Conservation (phyloP, 2,888 invertebrate genomes). For the Kuschelorhynchus macadamiae region DNA sequence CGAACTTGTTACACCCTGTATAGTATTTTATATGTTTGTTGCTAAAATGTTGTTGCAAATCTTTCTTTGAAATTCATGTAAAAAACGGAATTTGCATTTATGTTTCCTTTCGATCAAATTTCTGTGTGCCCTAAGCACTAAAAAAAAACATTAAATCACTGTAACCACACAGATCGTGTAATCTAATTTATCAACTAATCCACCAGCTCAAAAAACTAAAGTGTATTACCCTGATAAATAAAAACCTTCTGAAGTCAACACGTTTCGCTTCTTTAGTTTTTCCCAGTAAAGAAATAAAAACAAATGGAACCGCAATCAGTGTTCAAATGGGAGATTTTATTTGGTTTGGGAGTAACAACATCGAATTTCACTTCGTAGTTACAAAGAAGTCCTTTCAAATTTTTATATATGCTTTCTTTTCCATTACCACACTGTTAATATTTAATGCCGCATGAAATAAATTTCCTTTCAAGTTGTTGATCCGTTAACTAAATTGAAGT, state of each 20-base stretch:
- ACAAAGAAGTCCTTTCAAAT: slow-evolving; percentile 47
- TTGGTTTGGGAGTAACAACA: slow-evolving; percentile 52
- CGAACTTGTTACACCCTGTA: no score
- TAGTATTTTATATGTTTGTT: no score
- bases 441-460: slow-evolving; percentile 46
- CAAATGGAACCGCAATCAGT: slow-evolving; percentile 50
- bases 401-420: slow-evolving; percentile 51
- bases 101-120: no score
- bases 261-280: slow-evolving; percentile 49
- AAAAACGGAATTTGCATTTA: no score
- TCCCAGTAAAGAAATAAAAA: slow-evolving; percentile 44
- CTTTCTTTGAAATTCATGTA: no score
- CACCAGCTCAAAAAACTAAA: slow-evolving; percentile 2
- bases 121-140: no score
- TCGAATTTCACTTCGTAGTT: slow-evolving; percentile 51
- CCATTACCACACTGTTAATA: slow-evolving; percentile 47
- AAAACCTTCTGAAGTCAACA: slow-evolving; percentile 46
- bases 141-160: no score
- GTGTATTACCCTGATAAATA: slow-evolving; percentile 21
- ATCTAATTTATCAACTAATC: no score
- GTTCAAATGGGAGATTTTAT: slow-evolving; percentile 50
- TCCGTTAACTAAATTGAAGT: slow-evolving; percentile 41
- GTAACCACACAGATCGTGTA: no score
- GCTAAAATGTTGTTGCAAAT: no score
- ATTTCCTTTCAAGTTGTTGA: slow-evolving; percentile 45